These are phyloP conservation scores for Microdon myrmicae DNA, from an alignment of 2,888 invertebrate species.

Conservation along the genomic window DNA sequence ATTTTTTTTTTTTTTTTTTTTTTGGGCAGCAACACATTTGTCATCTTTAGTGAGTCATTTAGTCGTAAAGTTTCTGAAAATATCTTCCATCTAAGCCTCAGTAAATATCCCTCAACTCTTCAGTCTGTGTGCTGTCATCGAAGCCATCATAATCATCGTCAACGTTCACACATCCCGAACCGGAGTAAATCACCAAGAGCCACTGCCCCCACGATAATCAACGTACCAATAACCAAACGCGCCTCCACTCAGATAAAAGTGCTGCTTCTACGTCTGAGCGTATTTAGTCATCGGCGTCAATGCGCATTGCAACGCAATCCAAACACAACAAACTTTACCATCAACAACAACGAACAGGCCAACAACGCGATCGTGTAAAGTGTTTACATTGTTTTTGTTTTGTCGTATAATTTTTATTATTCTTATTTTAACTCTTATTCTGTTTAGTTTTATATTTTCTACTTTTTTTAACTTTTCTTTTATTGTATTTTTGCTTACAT, in stretches of 20 bases:
- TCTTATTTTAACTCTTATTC: background rate
- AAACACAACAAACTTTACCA: conserved; percentile 2
- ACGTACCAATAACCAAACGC: conserved; percentile 21
- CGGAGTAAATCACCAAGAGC: conserved; percentile 17
- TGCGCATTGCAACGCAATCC: conserved; percentile 11
- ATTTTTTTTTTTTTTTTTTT: too few species aligned
- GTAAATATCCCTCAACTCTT: conserved; percentile 7
- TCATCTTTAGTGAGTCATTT: too few species aligned
- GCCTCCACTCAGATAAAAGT: conserved; percentile 19
- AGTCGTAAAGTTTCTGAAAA: background rate
- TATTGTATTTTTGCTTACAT: conserved; percentile 37
- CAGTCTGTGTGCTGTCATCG: conserved; percentile 9
- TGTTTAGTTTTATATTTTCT: too few species aligned
- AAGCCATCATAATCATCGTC: conserved; percentile 5
- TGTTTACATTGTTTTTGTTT: conserved; percentile 26
- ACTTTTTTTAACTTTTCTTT: background rate
- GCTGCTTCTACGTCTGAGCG: conserved; percentile 24
- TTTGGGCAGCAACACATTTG: too few species aligned
- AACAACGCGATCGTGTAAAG: conserved; percentile 2
- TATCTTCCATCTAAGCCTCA: background rate
- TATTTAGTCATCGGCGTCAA: conserved; percentile 24
- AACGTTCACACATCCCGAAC: conserved; percentile 11
- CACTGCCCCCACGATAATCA: conserved; percentile 28
- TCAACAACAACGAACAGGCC: conserved; percentile 8
- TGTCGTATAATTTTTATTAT: conserved; percentile 1